phyloP scores from a whole-genome alignment of 2,797 vertebrate genomes.

The Liparis tanakae region DNA sequence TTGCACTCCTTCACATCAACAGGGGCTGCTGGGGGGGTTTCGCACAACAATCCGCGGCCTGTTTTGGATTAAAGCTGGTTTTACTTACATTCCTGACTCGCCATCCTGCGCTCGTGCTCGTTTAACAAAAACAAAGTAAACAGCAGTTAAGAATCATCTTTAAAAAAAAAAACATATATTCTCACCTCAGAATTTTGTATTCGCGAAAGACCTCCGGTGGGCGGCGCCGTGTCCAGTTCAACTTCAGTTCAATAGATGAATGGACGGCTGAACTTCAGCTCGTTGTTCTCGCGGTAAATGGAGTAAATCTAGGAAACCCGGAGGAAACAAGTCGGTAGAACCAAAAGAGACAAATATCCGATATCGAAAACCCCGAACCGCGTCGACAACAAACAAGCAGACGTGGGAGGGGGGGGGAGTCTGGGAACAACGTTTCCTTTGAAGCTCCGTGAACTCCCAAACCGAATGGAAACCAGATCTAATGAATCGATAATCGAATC shows the following conservation, averaged over 20 bases:
- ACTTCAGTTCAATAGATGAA: constrained; percentile 4
- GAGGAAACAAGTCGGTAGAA: background rate
- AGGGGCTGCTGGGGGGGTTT: constrained; percentile 66
- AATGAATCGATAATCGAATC: constrained; percentile 41
- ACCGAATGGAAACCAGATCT: constrained; percentile 36
- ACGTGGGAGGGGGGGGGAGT: background rate
- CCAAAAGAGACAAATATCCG: background rate
- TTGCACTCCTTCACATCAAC: constrained; percentile 69
- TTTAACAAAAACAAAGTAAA: constrained; percentile 38
- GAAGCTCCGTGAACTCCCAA: constrained; percentile 21
- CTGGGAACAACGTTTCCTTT: constrained; percentile 35
- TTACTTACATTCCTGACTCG: constrained; percentile 26
- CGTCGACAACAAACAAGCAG: constrained; percentile 17
- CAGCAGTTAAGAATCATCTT: constrained; percentile 23
- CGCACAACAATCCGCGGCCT: constrained; percentile 69
- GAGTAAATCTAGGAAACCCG: background rate
- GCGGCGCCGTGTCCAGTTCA: constrained; percentile 9
- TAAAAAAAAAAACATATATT: background rate
- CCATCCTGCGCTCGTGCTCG: constrained; percentile 17
- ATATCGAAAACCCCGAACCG: background rate
- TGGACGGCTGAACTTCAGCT: constrained; percentile 1
- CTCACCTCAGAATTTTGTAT: constrained; percentile 1
- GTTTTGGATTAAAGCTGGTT: constrained; percentile 66
- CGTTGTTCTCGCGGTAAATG: background rate
- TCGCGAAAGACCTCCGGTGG: background rate